Evolutionary conservation across 2,888 invertebrate genomes (phyloP).

Genomic region (Timema cristinae): DNA sequence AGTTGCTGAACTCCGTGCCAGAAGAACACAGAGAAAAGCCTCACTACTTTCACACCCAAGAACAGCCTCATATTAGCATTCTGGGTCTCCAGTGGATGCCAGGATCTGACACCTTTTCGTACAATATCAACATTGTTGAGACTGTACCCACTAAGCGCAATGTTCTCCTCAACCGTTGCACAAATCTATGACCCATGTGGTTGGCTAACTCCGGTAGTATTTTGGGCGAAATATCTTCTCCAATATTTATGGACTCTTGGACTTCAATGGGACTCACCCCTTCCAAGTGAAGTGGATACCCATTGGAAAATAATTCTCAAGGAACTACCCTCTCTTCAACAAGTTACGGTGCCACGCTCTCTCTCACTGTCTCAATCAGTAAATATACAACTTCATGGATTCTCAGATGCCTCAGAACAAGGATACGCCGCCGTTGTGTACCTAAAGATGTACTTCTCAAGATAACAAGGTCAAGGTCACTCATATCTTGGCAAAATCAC

Average conservation of each 20-base stretch:
- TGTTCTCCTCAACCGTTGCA: not conserved
- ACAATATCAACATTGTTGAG: no score
- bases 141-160: not conserved
- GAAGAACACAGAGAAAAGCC: no score
- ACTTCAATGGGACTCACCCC: not conserved
- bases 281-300: not conserved
- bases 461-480: not conserved
- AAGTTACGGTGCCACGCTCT: not conserved
- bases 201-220: not conserved
- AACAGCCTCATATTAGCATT: no score
- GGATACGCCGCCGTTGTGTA: not conserved
- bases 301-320: not conserved
- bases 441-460: not conserved
- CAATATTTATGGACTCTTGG: not conserved
- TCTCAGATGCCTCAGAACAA: constrained; percentile 1
- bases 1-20: no score
- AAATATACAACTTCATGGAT: not conserved
- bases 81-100: no score
- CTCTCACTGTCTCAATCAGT: not conserved
- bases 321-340: not conserved
- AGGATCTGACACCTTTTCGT: no score
- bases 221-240: not conserved
- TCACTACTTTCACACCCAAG: no score
- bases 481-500: not conserved
- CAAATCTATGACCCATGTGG: not conserved